Conservation (phyloP, 2,888 invertebrate species). For the Drosophila siamana region DNA sequence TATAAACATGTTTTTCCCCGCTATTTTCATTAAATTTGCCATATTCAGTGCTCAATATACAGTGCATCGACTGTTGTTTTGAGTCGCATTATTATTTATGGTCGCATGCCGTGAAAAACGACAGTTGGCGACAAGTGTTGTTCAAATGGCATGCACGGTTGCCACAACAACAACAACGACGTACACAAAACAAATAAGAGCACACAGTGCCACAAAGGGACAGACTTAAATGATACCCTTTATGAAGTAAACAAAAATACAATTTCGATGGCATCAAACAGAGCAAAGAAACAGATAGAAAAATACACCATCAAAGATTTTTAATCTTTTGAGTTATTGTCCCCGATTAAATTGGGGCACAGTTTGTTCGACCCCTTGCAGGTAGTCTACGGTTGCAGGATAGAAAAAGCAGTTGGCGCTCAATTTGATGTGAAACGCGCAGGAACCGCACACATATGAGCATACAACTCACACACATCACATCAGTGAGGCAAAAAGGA, state of each 20-base stretch:
- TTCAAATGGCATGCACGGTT: conserved; percentile 74
- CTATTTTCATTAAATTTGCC: background rate
- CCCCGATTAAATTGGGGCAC: no score
- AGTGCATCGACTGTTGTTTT: conserved; percentile 53
- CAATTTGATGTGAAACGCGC: conserved; percentile 76
- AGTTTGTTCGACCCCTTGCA: background rate
- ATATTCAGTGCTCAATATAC: conserved; percentile 48
- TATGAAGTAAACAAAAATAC: background rate
- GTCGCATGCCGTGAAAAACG: conserved; percentile 76
- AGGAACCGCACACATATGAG: conserved; percentile 51
- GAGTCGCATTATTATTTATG: conserved; percentile 74
- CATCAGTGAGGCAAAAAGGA: conserved; percentile 37
- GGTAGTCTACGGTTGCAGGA: background rate
- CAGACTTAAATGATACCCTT: background rate
- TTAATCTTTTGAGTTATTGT: no score
- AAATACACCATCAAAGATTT: no score
- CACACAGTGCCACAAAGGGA: background rate
- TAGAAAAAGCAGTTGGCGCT: conserved; percentile 70
- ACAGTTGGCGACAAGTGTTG: conserved; percentile 77
- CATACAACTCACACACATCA: conserved; percentile 9
- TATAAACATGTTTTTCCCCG: background rate
- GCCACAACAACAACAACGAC: conserved; percentile 67
- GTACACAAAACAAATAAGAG: conserved; percentile 27
- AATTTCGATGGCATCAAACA: background rate
- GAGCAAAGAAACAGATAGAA: no score